phyloP scores from a whole-genome alignment of 2,113 vertebrate species.

The Ammodramus savannarum region DNA sequence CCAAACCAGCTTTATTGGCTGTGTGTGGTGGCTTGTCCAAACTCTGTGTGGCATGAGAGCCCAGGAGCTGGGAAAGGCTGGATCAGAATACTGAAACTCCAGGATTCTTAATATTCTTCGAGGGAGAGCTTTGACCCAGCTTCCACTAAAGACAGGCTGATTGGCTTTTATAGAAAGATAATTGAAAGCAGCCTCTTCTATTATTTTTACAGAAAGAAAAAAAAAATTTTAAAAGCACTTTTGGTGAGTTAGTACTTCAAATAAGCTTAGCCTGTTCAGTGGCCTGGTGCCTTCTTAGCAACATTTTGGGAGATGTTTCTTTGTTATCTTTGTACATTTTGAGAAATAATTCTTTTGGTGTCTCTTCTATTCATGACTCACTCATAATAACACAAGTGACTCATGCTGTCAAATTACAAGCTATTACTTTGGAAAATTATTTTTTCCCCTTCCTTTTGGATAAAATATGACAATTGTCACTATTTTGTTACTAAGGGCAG shows the following conservation, averaged over 20 bases:
- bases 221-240: neutral
- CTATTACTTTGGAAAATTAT: neutral
- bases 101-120: neutral
- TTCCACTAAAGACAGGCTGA: neutral
- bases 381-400: slow-evolving; percentile 32
- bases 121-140: neutral
- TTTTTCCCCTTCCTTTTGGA: neutral
- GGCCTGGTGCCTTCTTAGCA: neutral
- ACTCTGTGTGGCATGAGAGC: neutral
- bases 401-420: slow-evolving; percentile 48
- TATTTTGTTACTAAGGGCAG: neutral
- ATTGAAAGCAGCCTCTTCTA: neutral
- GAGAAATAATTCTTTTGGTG: slow-evolving; percentile 20
- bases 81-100: neutral
- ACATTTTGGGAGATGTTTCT: neutral
- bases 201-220: neutral
- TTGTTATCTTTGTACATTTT: neutral
- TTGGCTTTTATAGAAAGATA: neutral
- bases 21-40: neutral
- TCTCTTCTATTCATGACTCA: slow-evolving; percentile 48
- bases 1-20: neutral
- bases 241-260: neutral
- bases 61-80: neutral
- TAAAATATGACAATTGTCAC: slow-evolving; percentile 13
- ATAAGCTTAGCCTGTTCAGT: neutral